phyloP scores from a whole-genome alignment of 1,140 invertebrate species.

The Rhizoglyphus robini region DNA sequence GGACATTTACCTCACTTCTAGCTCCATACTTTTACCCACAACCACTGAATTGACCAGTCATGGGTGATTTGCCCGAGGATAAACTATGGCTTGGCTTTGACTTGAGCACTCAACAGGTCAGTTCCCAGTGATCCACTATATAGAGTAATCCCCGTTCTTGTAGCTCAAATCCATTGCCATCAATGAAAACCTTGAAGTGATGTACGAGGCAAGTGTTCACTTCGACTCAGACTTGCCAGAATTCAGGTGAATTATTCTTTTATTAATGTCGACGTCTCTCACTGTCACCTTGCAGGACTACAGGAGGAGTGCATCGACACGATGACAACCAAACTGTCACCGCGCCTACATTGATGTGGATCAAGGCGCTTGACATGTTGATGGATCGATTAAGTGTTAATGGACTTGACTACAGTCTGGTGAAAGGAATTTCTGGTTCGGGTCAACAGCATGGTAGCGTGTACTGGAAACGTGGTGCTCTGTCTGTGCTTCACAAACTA shows the following conservation, averaged over 20 bases:
- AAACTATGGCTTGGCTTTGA: constrained; percentile 27
- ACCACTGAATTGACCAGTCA: background rate
- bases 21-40: background rate
- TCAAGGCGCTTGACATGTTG: constrained; percentile 82
- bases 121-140: background rate
- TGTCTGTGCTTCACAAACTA: constrained; percentile 47
- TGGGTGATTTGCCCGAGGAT: background rate
- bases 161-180: constrained; percentile 81
- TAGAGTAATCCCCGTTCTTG: constrained; percentile 31
- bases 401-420: constrained; percentile 63
- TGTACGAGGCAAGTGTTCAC: constrained; percentile 62
- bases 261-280: background rate
- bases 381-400: constrained; percentile 59
- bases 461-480: constrained; percentile 70
- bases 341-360: constrained; percentile 78
- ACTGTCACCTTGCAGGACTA: constrained; percentile 44
- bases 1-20: background rate
- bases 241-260: constrained; percentile 56
- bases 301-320: constrained; percentile 56
- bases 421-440: constrained; percentile 69
- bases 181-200: constrained; percentile 52
- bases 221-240: constrained; percentile 82
- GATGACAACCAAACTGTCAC: constrained; percentile 49
- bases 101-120: constrained; percentile 29
- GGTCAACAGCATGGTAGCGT: constrained; percentile 92